phyloP scores from a whole-genome alignment of 2,113 vertebrate species.

The Gracilinanus agilis region DNA sequence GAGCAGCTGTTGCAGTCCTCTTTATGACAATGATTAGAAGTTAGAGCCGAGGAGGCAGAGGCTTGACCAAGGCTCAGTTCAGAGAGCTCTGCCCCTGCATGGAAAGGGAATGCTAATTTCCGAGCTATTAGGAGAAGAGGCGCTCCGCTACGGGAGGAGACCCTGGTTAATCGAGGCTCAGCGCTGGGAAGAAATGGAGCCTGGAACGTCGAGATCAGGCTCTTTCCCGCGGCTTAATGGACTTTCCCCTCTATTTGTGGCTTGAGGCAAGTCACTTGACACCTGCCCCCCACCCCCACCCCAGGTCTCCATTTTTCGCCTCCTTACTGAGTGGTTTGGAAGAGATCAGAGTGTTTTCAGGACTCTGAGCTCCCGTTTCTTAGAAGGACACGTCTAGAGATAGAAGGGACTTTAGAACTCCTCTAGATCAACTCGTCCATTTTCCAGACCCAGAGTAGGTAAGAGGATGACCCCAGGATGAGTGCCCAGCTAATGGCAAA shows the following conservation, averaged over 20 bases:
- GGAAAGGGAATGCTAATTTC: constrained; percentile 49
- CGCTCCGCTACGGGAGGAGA: constrained; percentile 25
- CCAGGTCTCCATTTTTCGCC: background rate
- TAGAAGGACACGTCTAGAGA: background rate
- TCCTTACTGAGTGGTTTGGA: background rate
- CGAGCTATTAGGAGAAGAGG: constrained; percentile 35
- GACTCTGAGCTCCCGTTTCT: background rate
- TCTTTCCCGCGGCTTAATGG: background rate
- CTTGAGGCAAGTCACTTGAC: background rate
- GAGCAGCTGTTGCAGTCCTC: constrained; percentile 79
- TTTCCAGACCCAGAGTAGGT: no score
- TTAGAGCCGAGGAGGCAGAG: constrained; percentile 23
- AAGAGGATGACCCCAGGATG: no score
- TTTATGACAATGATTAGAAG: constrained; percentile 77
- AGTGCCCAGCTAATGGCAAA: background rate
- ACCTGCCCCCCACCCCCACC: no score
- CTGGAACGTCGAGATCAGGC: background rate
- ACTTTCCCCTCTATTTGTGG: background rate
- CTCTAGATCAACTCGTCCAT: background rate
- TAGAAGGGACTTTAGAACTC: background rate
- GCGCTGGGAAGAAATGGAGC: background rate
- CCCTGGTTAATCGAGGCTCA: constrained; percentile 6
- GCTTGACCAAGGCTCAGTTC: constrained; percentile 57
- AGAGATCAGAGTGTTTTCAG: background rate
- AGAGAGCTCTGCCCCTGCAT: constrained; percentile 42